Evolutionary conservation across 2,113 vertebrate species (phyloP).

Genomic region (Bettongia penicillata): DNA sequence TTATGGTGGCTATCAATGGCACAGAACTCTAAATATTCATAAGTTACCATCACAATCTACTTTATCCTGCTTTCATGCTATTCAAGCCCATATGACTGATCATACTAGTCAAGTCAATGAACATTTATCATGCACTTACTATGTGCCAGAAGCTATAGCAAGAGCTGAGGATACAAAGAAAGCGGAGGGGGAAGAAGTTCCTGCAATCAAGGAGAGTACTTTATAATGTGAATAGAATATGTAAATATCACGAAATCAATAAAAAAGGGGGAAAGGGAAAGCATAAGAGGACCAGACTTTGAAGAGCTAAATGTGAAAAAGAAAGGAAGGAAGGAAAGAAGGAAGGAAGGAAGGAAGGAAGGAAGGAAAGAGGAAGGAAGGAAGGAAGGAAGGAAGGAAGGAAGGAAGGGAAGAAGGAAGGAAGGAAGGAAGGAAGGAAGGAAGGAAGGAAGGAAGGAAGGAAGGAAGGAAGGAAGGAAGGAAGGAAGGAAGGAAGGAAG

Average conservation of each 20-base stretch:
- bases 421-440: too few relatives aligned
- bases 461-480: background rate
- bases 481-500: background rate
- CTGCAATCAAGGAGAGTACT: background rate
- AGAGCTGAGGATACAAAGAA: background rate
- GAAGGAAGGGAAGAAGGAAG: background rate
- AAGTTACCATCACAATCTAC: slow-evolving; percentile 22
- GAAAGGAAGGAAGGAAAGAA: background rate
- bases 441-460: too few relatives aligned
- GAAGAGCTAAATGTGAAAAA: background rate
- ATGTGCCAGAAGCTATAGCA: background rate
- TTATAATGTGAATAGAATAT: background rate
- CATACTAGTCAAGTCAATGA: background rate
- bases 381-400: too few relatives aligned
- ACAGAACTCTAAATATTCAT: slow-evolving; percentile 25
- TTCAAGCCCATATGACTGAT: background rate
- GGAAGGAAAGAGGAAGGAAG: background rate
- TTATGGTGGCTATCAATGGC: background rate
- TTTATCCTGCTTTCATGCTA: background rate
- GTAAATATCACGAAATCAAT: background rate
- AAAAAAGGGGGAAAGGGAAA: background rate
- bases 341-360: background rate
- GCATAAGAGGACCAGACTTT: background rate
- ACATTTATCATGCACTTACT: background rate
- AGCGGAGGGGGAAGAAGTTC: too few relatives aligned